Evolutionary conservation across 2,113 vertebrate genomes (phyloP), one percentile per base, ranked within the genome.

Genomic region (Dasyprocta punctata): DNA sequence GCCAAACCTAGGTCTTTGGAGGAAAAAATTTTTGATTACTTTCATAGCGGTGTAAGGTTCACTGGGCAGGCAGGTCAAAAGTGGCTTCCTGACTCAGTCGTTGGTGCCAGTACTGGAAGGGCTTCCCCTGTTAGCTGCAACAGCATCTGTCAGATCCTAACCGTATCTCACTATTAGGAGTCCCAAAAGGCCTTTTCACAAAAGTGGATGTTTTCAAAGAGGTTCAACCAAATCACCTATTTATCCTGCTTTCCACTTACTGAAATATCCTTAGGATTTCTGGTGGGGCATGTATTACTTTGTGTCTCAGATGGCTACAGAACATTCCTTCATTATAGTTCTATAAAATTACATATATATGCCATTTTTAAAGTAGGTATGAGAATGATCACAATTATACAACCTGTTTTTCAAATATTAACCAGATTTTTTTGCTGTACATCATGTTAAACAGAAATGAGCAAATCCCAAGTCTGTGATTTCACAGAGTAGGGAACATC

Each of bases 121-220:
- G 13, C 22, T 30, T 78, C 47, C 30, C 49, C 17, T 22, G 26
- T 4, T 75, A 26, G n/a, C 30, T 89, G 13, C 22, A 87, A 82
- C 9, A 65, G 41, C 67, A 84, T 67, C 83, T 92, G 80, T 86
- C 78, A 84, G 89, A 84, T 52, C 75, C 47, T 49, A 92, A 83
- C 56, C 49, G n/a, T 5, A n/a, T 11, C 36, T 92, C 73, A 90
- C 78, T 71, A 87, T 58, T 73, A 63, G 6, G 3, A 67, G 52
- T 92, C 88, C 81, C 90, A 73, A 88, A 60, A 28, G 69, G 22
- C 75, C 2, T 38, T 89, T 92, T 71, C 94, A 81, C 77, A 73
- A 49, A 82, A 92, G 41, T 36, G 13, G 87, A 67, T 61, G 30
- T 49, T 78, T 83, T 61, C 60, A 71, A 71, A 94, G 88, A 94